phyloP scores from a whole-genome alignment of 2,113 vertebrate species.

The Agapornis roseicollis region DNA sequence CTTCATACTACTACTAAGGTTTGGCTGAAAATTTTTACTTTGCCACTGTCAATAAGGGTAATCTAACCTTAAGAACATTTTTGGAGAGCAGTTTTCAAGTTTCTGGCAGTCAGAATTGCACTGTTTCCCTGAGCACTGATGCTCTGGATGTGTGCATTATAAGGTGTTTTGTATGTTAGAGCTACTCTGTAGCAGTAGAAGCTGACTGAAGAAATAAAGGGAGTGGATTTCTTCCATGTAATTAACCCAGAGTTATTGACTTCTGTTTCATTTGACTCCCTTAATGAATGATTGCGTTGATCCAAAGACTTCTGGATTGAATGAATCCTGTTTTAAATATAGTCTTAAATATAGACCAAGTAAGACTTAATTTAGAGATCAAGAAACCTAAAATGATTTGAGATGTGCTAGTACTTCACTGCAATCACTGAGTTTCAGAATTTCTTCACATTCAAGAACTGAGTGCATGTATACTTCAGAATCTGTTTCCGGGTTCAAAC shows the following conservation, averaged over 20 bases:
- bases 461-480: not conserved
- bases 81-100: not conserved
- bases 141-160: not conserved
- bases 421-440: not conserved
- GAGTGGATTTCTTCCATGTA: not conserved
- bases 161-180: not conserved
- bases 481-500: not conserved
- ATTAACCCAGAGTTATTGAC: not conserved
- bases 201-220: not conserved
- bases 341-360: not conserved
- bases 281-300: not conserved
- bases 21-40: not conserved
- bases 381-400: not conserved
- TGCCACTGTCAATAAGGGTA: not conserved
- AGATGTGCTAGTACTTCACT: not conserved
- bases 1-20: not conserved
- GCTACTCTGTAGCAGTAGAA: not conserved
- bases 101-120: not conserved
- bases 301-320: not conserved
- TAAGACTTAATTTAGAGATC: not conserved
- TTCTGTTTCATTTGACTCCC: not conserved
- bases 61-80: not conserved
- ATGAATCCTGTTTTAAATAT: not conserved
- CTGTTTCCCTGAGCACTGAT: not conserved
- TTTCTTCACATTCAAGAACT: not conserved